Conservation (phyloP, 2,888 invertebrate species). For the Gymnosoma rotundatum region DNA sequence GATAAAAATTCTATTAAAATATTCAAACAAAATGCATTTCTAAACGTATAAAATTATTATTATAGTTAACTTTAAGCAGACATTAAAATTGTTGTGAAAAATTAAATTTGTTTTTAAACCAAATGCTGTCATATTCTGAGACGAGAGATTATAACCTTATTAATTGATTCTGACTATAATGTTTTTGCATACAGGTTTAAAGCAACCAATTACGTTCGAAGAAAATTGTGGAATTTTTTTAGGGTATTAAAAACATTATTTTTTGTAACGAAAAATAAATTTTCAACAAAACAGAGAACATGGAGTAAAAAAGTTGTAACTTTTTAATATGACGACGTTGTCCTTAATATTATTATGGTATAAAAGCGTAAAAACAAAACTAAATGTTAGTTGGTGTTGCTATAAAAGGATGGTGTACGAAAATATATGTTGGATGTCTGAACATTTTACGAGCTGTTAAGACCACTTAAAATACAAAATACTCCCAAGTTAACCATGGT, state of each 20-base stretch:
- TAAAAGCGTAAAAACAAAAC: constrained; percentile 28
- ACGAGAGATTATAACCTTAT: constrained; percentile 75
- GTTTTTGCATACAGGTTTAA: not conserved
- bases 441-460: constrained; percentile 79
- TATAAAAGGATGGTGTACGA: constrained; percentile 26
- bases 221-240: constrained; percentile 8
- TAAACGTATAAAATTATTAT: no score
- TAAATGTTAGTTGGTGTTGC: constrained; percentile 41
- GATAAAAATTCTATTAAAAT: no score
- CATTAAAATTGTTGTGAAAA: no score
- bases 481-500: constrained; percentile 80
- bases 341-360: constrained; percentile 40
- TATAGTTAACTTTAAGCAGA: no score
- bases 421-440: constrained; percentile 63
- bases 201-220: not conserved
- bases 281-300: constrained; percentile 8
- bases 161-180: constrained; percentile 75
- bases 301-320: constrained; percentile 35
- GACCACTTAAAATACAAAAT: constrained; percentile 77
- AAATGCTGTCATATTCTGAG: not conserved
- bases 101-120: not conserved
- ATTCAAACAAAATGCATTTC: no score
- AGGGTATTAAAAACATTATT: constrained; percentile 32
- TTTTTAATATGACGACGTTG: constrained; percentile 35
- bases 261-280: not conserved